Conservation (phyloP, 2,888 invertebrate genomes). For the Cyrtodaria siliqua region DNA sequence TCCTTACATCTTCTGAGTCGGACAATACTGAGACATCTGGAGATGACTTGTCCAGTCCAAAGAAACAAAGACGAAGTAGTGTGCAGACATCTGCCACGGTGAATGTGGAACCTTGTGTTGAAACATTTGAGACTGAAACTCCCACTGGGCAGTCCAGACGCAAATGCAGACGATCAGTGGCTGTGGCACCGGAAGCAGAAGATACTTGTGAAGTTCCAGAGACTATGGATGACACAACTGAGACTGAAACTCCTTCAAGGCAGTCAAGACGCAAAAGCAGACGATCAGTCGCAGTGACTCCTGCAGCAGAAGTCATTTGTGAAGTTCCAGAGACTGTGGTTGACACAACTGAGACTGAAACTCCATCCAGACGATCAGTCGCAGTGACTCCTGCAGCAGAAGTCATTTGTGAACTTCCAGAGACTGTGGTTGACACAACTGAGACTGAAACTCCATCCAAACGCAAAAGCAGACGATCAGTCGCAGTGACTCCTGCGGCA, state of each 20-base stretch:
- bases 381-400: not conserved
- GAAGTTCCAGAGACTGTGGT: constrained; percentile 6
- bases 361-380: constrained; percentile 15
- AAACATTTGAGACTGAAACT: not conserved
- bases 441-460: not conserved
- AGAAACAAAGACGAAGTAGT: not conserved
- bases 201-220: constrained; percentile 1
- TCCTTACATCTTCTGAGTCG: not conserved
- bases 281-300: constrained; percentile 17
- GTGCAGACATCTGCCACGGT: not conserved
- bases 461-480: constrained; percentile 16
- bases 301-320: not conserved
- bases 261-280: constrained; percentile 4
- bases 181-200: not conserved
- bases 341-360: not conserved
- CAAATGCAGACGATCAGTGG: constrained; percentile 17
- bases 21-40: constrained; percentile 2
- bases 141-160: not conserved
- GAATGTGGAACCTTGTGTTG: not conserved
- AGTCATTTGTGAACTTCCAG: not conserved
- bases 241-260: not conserved
- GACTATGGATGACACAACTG: not conserved
- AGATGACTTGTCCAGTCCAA: not conserved
- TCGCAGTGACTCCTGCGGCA: not conserved
- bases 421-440: not conserved